Evolutionary conservation across 1,140 invertebrate species (phyloP).

Genomic region (Leptinotarsa defecta): DNA sequence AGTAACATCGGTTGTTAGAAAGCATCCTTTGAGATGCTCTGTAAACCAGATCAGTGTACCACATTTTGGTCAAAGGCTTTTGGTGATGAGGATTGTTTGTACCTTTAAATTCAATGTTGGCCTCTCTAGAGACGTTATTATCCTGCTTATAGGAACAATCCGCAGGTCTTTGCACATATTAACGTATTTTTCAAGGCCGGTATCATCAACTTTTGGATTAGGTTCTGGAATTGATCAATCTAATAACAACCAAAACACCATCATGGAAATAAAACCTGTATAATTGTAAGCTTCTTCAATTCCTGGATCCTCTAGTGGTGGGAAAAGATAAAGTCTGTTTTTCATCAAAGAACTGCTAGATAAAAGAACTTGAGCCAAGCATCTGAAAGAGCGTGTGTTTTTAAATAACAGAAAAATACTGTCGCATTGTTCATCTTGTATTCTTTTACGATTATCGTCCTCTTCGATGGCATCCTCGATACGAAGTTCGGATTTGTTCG

Average conservation of each 20-base stretch:
- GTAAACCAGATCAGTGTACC: too few species aligned
- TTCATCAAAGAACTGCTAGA: constrained; percentile 57
- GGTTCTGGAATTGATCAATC: constrained; percentile 46
- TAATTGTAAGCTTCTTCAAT: constrained; percentile 55
- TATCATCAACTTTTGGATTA: constrained; percentile 50
- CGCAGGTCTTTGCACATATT: constrained; percentile 56
- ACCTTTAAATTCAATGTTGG: constrained; percentile 55
- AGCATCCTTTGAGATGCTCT: too few species aligned
- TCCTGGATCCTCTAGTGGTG: constrained; percentile 58
- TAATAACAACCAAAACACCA: too few species aligned
- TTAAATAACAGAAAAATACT: constrained; percentile 34
- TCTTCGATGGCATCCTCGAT: background rate
- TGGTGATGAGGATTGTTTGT: too few species aligned
- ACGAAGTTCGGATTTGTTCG: too few species aligned
- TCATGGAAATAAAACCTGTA: background rate
- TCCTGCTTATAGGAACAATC: constrained; percentile 54
- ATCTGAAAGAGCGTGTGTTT: constrained; percentile 49
- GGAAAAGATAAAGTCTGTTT: constrained; percentile 59
- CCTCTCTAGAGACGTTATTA: constrained; percentile 53
- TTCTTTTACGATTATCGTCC: background rate
- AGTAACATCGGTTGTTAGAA: too few species aligned
- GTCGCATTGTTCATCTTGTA: constrained; percentile 24
- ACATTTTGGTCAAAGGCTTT: too few species aligned
- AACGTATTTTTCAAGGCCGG: constrained; percentile 57
- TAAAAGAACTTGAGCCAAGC: constrained; percentile 50